Conservation (phyloP, 2,113 vertebrate species). For the Tiliqua scincoides region DNA sequence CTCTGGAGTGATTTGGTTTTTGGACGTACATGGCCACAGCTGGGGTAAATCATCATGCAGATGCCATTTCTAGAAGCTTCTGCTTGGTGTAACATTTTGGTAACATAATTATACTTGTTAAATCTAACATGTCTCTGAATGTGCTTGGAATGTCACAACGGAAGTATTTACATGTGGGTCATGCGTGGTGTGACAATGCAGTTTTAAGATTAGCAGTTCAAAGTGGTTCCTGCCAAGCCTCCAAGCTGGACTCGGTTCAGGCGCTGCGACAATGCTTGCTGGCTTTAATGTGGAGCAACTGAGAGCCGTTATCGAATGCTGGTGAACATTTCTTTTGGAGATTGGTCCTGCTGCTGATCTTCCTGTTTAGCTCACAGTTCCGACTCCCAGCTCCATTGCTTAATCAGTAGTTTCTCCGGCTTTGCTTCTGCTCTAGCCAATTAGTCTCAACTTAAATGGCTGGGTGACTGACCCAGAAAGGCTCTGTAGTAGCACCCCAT, state of each 20-base stretch:
- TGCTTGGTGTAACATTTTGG: neutral
- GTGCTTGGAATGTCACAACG: neutral
- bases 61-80: neutral
- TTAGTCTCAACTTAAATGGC: slow-evolving; percentile 11
- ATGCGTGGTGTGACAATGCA: neutral
- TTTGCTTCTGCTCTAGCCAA: slow-evolving; percentile 20
- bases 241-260: neutral
- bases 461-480: slow-evolving; percentile 11
- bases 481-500: neutral
- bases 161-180: neutral
- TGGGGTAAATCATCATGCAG: neutral
- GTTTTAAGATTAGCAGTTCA: neutral
- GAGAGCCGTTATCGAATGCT: neutral
- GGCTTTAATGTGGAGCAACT: slow-evolving; percentile 7
- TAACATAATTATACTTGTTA: no score
- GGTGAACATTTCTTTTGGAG: neutral
- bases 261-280: neutral
- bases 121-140: no score
- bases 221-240: neutral
- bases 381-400: neutral
- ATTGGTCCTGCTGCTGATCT: slow-evolving; percentile 1
- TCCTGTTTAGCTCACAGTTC: neutral
- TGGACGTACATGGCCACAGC: neutral
- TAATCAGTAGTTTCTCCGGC: neutral
- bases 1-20: neutral